A percentile compares a stretch with the other conserved stretches of the same genome.
Evolutionary conservation across 2,113 vertebrate species (phyloP).

Genomic region (Eolophus roseicapilla): DNA sequence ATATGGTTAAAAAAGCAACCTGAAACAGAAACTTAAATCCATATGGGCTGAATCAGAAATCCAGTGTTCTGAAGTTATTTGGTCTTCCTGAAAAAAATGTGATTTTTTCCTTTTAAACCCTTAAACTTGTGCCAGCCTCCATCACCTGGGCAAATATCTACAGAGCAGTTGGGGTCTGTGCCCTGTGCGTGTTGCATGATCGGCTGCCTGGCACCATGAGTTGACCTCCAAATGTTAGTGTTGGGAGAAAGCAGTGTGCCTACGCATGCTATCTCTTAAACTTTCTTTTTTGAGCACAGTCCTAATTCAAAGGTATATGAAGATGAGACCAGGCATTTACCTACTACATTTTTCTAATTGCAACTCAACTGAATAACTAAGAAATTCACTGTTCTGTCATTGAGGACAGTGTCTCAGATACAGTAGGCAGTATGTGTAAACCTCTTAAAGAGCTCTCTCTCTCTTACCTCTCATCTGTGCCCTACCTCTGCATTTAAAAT

Average conservation of each 20-base stretch:
- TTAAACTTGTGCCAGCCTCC: background rate
- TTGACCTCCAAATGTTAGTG: background rate
- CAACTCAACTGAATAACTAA: background rate
- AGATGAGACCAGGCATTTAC: background rate
- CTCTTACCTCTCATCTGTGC: background rate
- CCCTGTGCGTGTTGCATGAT: background rate
- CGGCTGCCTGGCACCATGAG: background rate
- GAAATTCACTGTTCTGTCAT: accelerated
- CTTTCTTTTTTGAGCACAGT: background rate
- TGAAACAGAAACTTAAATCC: background rate
- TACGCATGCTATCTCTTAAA: background rate
- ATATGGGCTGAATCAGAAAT: background rate
- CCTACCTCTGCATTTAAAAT: background rate
- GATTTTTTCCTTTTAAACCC: background rate
- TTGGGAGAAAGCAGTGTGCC: background rate
- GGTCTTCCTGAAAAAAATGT: background rate
- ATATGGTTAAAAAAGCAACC: background rate
- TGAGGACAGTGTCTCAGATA: background rate
- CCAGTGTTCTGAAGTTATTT: background rate
- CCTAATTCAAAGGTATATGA: background rate
- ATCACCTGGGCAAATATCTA: background rate
- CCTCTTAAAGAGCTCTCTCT: background rate
- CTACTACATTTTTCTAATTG: background rate
- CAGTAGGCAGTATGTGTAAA: background rate
- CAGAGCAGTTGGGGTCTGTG: background rate